A percentile compares a stretch with the other conserved stretches of the same genome.
These are phyloP conservation scores for Hippocampus zosterae DNA, from an alignment of 2,113 vertebrate genomes.

Conservation along the genomic window DNA sequence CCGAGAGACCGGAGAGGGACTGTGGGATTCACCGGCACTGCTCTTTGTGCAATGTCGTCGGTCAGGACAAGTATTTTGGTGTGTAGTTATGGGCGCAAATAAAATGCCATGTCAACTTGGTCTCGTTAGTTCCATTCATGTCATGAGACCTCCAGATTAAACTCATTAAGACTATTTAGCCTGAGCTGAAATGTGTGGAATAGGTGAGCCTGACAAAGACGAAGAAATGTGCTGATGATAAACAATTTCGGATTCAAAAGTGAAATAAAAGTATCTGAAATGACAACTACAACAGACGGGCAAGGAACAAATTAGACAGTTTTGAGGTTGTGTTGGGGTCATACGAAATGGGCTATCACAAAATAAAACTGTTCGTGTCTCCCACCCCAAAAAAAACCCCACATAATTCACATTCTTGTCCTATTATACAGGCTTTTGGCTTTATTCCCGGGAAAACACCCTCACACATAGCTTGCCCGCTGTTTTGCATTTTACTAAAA, in stretches of 20 bases:
- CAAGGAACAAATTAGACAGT: neutral
- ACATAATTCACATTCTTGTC: conserved; percentile 58
- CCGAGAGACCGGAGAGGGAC: too few relatives aligned
- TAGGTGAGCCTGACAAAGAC: conserved; percentile 9
- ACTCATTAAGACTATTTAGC: conserved; percentile 22
- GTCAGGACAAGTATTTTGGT: neutral
- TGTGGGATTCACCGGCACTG: too few relatives aligned
- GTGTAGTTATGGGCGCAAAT: neutral
- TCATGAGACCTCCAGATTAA: conserved; percentile 44
- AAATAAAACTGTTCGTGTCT: conserved; percentile 4
- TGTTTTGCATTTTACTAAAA: conserved; percentile 54
- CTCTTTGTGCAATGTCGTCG: too few relatives aligned
- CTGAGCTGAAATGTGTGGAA: conserved; percentile 20
- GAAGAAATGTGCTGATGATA: conserved; percentile 3
- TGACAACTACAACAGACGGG: too few relatives aligned
- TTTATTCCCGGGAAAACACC: conserved; percentile 37
- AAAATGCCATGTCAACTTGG: neutral
- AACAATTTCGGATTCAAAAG: conserved; percentile 11
- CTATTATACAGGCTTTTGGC: conserved; percentile 51
- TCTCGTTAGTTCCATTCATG: conserved; percentile 13
- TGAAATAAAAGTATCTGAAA: neutral
- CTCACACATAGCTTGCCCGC: conserved; percentile 15
- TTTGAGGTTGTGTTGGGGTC: neutral
- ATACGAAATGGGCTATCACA: neutral
- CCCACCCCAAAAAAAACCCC: conserved; percentile 9